Evolutionary conservation across 2,113 vertebrate species (phyloP).

Genomic region (Hippocampus comes): DNA sequence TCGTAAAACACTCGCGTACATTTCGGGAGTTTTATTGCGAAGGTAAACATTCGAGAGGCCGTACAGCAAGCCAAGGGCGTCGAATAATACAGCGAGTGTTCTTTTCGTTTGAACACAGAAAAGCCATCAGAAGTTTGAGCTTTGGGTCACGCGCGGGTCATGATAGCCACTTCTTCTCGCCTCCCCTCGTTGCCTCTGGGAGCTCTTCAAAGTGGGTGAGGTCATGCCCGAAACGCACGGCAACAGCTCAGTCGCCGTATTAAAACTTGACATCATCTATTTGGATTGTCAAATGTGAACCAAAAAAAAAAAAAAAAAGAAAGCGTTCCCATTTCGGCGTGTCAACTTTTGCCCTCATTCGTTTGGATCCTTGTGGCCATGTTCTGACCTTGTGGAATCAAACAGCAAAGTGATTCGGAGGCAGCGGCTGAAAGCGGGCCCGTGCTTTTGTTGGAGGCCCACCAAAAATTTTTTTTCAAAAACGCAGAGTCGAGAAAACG

Average conservation of each 20-base stretch:
- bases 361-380: conserved; percentile 26
- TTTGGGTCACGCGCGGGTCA: conserved; percentile 27
- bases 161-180: conserved; percentile 14
- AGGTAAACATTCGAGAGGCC: background rate
- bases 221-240: conserved; percentile 23
- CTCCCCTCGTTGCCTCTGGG: background rate
- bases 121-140: conserved; percentile 26
- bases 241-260: conserved; percentile 26
- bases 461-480: conserved; percentile 26
- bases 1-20: background rate
- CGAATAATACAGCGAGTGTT: background rate
- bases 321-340: conserved; percentile 8
- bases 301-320: background rate
- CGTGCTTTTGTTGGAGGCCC: conserved; percentile 57
- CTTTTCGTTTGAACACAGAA: conserved; percentile 21
- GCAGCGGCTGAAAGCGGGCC: conserved; percentile 34
- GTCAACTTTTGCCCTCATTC: background rate
- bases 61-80: background rate
- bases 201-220: conserved; percentile 37
- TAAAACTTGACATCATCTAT: conserved; percentile 12
- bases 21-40: background rate
- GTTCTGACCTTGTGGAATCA: conserved; percentile 24
- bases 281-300: background rate
- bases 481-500: conserved; percentile 30
- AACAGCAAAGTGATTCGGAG: conserved; percentile 33